Conservation (phyloP, 2,797 vertebrate species). For the Mastacembelus armatus region DNA sequence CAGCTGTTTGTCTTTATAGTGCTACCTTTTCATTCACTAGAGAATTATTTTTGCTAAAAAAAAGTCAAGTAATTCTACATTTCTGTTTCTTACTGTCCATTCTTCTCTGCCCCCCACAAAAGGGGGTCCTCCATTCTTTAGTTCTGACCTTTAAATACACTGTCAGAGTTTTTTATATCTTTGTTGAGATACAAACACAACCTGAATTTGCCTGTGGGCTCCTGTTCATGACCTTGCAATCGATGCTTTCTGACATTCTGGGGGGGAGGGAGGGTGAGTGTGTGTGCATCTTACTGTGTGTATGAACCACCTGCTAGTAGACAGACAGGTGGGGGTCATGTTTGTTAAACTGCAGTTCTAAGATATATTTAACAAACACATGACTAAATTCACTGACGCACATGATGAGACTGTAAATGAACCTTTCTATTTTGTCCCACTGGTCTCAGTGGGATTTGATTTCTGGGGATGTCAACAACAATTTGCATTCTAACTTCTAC, state of each 20-base stretch:
- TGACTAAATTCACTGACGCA: neutral
- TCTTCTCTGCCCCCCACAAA: neutral
- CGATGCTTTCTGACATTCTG: slow-evolving; percentile 76
- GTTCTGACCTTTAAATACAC: slow-evolving; percentile 70
- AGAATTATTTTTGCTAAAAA: too few relatives aligned
- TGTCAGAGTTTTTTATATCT: slow-evolving; percentile 46
- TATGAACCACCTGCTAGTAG: slow-evolving; percentile 1
- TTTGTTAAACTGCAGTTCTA: neutral
- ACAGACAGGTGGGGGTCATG: slow-evolving; percentile 19
- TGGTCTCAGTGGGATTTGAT: neutral
- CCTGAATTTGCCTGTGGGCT: slow-evolving; percentile 60
- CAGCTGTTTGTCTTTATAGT: neutral
- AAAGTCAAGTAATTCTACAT: neutral
- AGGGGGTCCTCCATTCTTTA: slow-evolving; percentile 10
- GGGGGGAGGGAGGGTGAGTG: neutral
- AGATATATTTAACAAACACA: neutral
- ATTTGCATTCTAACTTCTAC: neutral
- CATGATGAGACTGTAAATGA: neutral
- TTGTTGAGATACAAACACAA: slow-evolving; percentile 60
- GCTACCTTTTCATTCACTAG: neutral
- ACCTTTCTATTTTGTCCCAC: neutral
- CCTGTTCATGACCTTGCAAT: slow-evolving; percentile 60
- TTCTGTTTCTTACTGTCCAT: neutral
- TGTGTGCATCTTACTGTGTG: slow-evolving; percentile 19
- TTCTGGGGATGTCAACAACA: neutral